Conservation (phyloP, 1,140 invertebrate genomes). For the Polypedilum vanderplanki region DNA sequence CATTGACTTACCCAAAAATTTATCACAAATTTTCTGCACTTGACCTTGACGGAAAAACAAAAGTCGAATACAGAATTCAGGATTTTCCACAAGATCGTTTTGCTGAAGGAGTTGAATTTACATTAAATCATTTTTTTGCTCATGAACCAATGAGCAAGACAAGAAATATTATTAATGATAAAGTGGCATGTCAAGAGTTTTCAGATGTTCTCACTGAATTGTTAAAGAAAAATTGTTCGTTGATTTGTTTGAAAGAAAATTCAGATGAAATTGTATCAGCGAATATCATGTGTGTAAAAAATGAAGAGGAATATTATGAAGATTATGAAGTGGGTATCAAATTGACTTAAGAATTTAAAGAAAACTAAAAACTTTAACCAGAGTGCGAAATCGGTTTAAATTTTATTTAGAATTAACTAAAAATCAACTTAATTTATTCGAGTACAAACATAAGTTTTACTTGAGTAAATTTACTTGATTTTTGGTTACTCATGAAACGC, state of each 20-base stretch:
- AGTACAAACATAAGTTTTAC: too few relatives aligned
- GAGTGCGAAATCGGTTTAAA: too few relatives aligned
- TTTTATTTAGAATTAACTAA: too few relatives aligned
- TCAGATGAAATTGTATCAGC: neutral
- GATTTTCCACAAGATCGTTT: neutral
- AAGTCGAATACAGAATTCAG: neutral
- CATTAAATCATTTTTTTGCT: neutral
- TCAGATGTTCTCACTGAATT: neutral
- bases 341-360: too few relatives aligned
- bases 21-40: neutral
- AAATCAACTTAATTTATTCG: too few relatives aligned
- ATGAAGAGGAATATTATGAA: neutral
- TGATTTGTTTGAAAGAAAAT: neutral
- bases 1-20: neutral
- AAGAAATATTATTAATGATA: neutral
- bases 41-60: neutral
- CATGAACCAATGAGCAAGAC: neutral
- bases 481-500: too few relatives aligned
- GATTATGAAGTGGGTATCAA: neutral
- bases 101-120: neutral
- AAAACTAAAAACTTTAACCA: too few relatives aligned
- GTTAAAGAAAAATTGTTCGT: neutral
- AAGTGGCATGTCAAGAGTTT: neutral
- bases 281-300: neutral
- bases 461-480: too few relatives aligned